A percentile compares a stretch with the other conserved stretches of the same genome.
phyloP scores from a whole-genome alignment of 1,140 invertebrate species.

The Procambarus virginalis region DNA sequence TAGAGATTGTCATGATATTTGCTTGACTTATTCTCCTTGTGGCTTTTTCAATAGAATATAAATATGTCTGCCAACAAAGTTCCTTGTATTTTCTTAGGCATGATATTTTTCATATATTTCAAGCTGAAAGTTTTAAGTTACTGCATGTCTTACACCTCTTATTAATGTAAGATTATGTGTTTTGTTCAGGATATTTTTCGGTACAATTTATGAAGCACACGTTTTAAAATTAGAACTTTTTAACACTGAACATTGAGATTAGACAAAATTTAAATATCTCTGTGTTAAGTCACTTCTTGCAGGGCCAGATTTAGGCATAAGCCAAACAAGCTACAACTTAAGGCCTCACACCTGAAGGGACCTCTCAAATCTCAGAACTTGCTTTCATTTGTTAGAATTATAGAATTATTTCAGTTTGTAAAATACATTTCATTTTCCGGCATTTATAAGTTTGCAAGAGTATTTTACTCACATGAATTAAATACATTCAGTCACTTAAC shows the following conservation, averaged over 20 bases:
- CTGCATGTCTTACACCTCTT: constrained; percentile 37
- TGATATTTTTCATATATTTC: constrained; percentile 33
- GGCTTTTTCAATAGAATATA: constrained; percentile 39
- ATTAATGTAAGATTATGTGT: constrained; percentile 6
- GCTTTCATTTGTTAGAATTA: too few relatives aligned
- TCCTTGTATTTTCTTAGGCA: constrained; percentile 36
- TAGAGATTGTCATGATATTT: constrained; percentile 34
- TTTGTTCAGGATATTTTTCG: constrained; percentile 21
- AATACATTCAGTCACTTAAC: too few relatives aligned
- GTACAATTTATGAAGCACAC: constrained; percentile 17
- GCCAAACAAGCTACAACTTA: too few relatives aligned
- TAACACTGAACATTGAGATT: neutral
- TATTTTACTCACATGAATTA: too few relatives aligned
- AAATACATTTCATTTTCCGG: too few relatives aligned
- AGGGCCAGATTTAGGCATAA: too few relatives aligned
- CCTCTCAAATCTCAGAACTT: too few relatives aligned
- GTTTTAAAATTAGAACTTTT: neutral
- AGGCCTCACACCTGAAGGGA: too few relatives aligned
- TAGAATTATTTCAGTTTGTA: too few relatives aligned
- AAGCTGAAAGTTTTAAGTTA: constrained; percentile 16
- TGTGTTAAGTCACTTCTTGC: neutral
- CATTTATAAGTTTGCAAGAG: too few relatives aligned
- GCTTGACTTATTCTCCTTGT: constrained; percentile 5
- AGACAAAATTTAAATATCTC: neutral
- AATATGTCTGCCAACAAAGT: neutral